A percentile compares a stretch with the other conserved stretches of the same genome.
Conservation (phyloP, 2,113 vertebrate species). For the Nothobranchius kuhntae region DNA sequence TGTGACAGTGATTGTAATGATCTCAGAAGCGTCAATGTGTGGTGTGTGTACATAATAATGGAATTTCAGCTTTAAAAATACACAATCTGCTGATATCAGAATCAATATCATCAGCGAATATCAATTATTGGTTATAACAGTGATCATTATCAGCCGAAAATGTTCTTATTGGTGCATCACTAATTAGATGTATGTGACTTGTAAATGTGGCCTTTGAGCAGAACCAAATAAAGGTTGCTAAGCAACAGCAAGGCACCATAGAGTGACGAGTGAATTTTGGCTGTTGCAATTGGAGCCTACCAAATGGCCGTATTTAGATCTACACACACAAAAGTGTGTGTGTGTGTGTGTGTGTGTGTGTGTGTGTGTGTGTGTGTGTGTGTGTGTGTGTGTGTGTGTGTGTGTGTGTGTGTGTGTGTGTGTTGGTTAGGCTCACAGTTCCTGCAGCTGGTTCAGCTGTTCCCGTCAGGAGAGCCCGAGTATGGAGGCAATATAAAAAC, state of each 20-base stretch:
- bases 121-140: no score
- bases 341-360: neutral
- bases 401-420: neutral
- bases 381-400: slow-evolving; percentile 17
- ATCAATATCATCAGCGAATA: no score
- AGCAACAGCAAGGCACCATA: slow-evolving; percentile 33
- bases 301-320: slow-evolving; percentile 49
- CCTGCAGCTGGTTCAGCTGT: slow-evolving; percentile 10
- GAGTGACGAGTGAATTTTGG: slow-evolving; percentile 48
- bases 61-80: no score
- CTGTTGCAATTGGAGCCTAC: slow-evolving; percentile 16
- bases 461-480: slow-evolving; percentile 34
- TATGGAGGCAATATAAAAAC: slow-evolving; percentile 46
- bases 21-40: no score
- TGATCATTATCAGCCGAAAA: no score
- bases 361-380: neutral
- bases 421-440: slow-evolving; percentile 14
- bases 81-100: no score
- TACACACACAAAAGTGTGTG: slow-evolving; percentile 28
- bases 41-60: no score
- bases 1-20: no score
- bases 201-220: slow-evolving; percentile 29
- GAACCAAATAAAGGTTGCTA: slow-evolving; percentile 61
- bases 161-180: no score
- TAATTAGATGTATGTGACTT: slow-evolving; percentile 49